Conservation (phyloP, 2,113 vertebrate genomes). For the Ciconia stormi region DNA sequence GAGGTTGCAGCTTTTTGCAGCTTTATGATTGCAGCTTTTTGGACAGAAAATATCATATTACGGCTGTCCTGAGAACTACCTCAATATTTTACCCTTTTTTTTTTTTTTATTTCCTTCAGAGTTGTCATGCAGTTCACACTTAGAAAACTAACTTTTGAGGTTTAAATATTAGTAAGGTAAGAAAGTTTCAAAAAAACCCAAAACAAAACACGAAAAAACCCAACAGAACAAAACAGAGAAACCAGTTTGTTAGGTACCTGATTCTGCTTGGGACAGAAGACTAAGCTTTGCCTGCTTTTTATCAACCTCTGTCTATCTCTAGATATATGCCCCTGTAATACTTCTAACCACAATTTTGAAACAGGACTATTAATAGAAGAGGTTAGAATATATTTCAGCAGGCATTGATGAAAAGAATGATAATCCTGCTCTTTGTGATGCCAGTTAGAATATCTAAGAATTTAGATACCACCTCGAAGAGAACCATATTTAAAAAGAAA, state of each 20-base stretch:
- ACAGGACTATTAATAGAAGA: background rate
- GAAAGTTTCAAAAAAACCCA: background rate
- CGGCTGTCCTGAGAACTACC: background rate
- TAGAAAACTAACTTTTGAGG: background rate
- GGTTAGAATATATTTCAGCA: background rate
- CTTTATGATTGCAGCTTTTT: background rate
- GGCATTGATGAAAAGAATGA: background rate
- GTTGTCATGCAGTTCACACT: background rate
- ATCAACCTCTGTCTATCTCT: background rate
- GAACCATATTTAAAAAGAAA: background rate
- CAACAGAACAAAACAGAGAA: background rate
- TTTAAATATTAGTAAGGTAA: background rate
- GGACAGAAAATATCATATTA: background rate
- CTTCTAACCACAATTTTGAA: background rate
- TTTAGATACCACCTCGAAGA: background rate
- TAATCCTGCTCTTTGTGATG: background rate
- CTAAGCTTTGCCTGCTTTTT: background rate
- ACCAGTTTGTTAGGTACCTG: background rate
- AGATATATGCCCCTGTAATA: background rate
- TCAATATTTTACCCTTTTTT: background rate
- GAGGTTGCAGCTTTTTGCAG: background rate
- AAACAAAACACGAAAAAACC: background rate
- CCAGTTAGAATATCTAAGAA: background rate
- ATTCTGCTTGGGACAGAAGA: background rate
- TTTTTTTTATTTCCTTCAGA: background rate